phyloP scores from a whole-genome alignment of 53 echinoderm and acorn worm genomes.

The Mesocentrotus franciscanus region DNA sequence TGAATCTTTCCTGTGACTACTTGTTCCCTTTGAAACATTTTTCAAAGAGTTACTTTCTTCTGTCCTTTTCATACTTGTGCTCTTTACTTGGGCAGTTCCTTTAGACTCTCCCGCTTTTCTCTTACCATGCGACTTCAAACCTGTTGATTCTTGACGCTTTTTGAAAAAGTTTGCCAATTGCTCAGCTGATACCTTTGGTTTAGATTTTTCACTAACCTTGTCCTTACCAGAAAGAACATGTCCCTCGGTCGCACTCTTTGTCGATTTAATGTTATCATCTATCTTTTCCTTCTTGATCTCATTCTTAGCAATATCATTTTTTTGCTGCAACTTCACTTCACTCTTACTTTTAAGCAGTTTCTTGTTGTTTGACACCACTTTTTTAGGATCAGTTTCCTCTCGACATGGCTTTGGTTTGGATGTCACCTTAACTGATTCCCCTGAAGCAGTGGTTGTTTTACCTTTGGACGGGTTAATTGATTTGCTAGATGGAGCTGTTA shows the following conservation, averaged over 20 bases:
- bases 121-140: neutral
- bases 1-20: neutral
- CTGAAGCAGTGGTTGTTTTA: neutral
- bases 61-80: neutral
- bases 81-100: neutral
- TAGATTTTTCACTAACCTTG: conserved; percentile 30
- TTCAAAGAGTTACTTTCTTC: neutral
- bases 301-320: neutral
- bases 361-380: neutral
- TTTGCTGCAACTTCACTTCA: neutral
- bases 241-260: neutral
- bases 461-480: neutral
- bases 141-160: conserved; percentile 64
- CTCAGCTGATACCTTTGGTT: conserved; percentile 75
- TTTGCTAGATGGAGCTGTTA: neutral
- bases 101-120: neutral
- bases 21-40: conserved; percentile 6
- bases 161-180: conserved; percentile 74
- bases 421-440: neutral
- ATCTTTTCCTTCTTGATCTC: neutral
- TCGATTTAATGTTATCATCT: neutral
- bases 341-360: neutral
- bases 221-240: no score
- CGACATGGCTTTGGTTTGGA: neutral
- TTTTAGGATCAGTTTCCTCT: neutral